Evolutionary conservation across 2,797 vertebrate genomes (phyloP).

Genomic region (Myripristis jacobus): DNA sequence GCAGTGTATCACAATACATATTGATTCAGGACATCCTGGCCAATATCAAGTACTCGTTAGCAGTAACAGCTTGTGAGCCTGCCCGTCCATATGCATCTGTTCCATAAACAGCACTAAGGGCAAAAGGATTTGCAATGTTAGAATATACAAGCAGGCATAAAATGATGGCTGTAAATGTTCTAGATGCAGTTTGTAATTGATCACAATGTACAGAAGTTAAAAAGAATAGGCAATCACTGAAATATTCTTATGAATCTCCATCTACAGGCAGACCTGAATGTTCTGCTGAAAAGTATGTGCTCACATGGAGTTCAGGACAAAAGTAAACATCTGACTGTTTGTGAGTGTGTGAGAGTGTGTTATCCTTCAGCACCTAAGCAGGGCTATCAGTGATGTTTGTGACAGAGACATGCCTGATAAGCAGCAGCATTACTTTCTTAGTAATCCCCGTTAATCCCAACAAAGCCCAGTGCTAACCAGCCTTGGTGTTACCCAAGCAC

Average conservation of each 20-base stretch:
- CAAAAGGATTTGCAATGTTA: background rate
- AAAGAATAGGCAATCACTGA: background rate
- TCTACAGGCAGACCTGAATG: too few relatives aligned
- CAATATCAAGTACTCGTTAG: too few relatives aligned
- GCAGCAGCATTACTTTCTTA: slow-evolving; percentile 75
- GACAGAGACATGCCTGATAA: slow-evolving; percentile 72
- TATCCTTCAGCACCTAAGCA: slow-evolving; percentile 41
- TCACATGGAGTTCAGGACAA: slow-evolving; percentile 10
- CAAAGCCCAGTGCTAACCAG: slow-evolving; percentile 62
- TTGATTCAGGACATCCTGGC: too few relatives aligned
- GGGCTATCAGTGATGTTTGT: slow-evolving; percentile 57
- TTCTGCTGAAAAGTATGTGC: background rate
- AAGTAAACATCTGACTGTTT: slow-evolving; percentile 29
- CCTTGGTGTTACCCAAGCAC: slow-evolving; percentile 54
- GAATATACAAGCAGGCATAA: slow-evolving; percentile 10
- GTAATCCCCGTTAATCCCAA: slow-evolving; percentile 84
- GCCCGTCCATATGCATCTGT: slow-evolving; percentile 37
- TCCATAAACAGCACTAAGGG: slow-evolving; percentile 12
- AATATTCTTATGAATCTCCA: background rate
- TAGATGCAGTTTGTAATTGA: background rate
- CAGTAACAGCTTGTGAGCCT: slow-evolving; percentile 56
- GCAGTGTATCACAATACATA: too few relatives aligned
- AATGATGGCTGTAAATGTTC: slow-evolving; percentile 41
- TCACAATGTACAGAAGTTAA: background rate
- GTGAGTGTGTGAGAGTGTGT: slow-evolving; percentile 22